phyloP scores from a whole-genome alignment of 2,113 vertebrate genomes.

The Ochotona curzoniae region DNA sequence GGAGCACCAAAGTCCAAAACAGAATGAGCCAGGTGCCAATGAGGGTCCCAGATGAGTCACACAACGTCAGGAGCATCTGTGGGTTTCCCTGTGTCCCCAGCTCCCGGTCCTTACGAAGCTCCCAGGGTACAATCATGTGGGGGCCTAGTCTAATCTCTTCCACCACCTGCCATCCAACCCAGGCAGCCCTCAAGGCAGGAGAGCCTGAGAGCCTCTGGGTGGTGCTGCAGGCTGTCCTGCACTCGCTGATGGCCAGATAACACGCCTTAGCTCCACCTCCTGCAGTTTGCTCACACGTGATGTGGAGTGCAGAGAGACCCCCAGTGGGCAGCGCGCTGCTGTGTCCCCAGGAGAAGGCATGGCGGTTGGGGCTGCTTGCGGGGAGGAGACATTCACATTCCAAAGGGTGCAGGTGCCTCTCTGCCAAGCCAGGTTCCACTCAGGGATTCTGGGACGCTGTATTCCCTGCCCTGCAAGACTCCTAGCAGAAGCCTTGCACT shows the following conservation, averaged over 20 bases:
- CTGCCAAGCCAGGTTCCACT: background rate
- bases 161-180: too few species aligned
- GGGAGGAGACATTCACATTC: background rate
- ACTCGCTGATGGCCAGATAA: background rate
- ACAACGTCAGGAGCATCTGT: too few species aligned
- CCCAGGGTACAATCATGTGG: too few species aligned
- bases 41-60: too few species aligned
- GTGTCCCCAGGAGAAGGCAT: too few species aligned
- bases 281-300: background rate
- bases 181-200: too few species aligned
- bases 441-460: background rate
- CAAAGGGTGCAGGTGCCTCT: background rate
- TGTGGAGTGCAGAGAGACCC: background rate
- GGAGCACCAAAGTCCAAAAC: too few species aligned
- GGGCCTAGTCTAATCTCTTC: too few species aligned
- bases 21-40: too few species aligned
- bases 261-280: background rate
- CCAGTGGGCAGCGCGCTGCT: background rate
- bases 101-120: too few species aligned
- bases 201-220: background rate
- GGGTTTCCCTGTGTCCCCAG: too few species aligned
- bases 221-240: background rate
- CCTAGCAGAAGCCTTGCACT: background rate
- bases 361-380: too few species aligned
- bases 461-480: background rate